phyloP scores from a whole-genome alignment of 2,888 invertebrate genomes.

The Spodoptera exigua region DNA sequence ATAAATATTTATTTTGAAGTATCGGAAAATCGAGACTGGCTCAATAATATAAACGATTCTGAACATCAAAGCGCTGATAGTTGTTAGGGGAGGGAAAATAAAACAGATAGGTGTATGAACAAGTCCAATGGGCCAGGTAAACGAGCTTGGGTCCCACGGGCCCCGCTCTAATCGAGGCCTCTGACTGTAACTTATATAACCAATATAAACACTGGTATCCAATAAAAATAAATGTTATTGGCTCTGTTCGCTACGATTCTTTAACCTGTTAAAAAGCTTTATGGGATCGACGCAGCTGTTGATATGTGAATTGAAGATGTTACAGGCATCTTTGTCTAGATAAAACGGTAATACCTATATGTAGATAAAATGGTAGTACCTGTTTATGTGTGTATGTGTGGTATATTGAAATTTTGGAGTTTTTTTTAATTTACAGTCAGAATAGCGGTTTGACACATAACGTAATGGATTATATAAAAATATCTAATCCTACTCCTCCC shows the following conservation, averaged over 20 bases:
- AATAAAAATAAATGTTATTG: constrained; percentile 49
- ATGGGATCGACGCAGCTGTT: constrained; percentile 15
- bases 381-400: too few relatives aligned
- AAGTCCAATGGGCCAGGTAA: constrained; percentile 63
- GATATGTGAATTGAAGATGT: constrained; percentile 9
- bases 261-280: constrained; percentile 30
- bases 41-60: constrained; percentile 66
- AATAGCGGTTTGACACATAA: too few relatives aligned
- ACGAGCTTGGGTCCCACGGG: constrained; percentile 59
- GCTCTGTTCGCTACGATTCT: constrained; percentile 15
- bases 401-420: background rate
- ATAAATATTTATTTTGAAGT: constrained; percentile 52
- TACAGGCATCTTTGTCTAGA: background rate
- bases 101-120: constrained; percentile 65
- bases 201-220: constrained; percentile 33
- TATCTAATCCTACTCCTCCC: too few relatives aligned
- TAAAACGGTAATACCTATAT: background rate
- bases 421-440: too few relatives aligned
- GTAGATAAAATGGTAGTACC: too few relatives aligned
- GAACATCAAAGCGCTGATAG: constrained; percentile 68
- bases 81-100: constrained; percentile 62
- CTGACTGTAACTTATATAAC: constrained; percentile 50
- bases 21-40: constrained; percentile 61
- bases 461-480: too few relatives aligned
- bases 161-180: constrained; percentile 58